These are phyloP conservation scores for Dermatemys mawii DNA, from an alignment of 2,113 vertebrate genomes.

Conservation along the genomic window DNA sequence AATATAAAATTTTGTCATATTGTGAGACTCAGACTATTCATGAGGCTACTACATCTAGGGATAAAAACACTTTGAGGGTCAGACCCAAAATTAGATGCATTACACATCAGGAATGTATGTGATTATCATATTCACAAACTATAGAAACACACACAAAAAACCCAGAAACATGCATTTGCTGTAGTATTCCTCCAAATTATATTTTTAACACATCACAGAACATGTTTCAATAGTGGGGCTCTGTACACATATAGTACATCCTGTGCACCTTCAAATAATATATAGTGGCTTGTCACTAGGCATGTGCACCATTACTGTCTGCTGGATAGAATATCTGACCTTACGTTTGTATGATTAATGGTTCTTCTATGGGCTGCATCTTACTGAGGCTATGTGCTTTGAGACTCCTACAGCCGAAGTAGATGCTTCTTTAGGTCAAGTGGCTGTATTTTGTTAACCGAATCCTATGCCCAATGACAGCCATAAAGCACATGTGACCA, in stretches of 20 bases:
- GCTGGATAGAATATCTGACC: not conserved
- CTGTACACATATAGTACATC: not conserved
- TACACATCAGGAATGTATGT: not conserved
- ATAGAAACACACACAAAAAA: not conserved
- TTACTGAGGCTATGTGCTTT: not conserved
- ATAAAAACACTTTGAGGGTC: not conserved
- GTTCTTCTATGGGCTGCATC: not conserved
- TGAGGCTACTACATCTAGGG: not conserved
- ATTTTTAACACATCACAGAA: not conserved
- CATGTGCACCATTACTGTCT: not conserved
- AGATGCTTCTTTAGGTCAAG: not conserved
- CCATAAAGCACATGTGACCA: not conserved
- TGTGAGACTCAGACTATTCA: not conserved
- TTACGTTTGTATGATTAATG: not conserved
- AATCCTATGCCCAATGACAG: not conserved
- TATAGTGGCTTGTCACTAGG: not conserved
- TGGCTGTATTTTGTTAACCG: not conserved
- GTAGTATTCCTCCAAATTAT: not conserved
- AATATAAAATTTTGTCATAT: not conserved
- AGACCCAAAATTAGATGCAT: not conserved
- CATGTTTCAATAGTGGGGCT: too few relatives aligned
- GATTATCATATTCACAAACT: not conserved
- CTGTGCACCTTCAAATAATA: not conserved
- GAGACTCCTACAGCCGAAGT: not conserved
- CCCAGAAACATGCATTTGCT: not conserved